Evolutionary conservation across 2,113 vertebrate genomes (phyloP), one percentile per base, ranked within the genome.

Genomic region (Cinclus cinclus): DNA sequence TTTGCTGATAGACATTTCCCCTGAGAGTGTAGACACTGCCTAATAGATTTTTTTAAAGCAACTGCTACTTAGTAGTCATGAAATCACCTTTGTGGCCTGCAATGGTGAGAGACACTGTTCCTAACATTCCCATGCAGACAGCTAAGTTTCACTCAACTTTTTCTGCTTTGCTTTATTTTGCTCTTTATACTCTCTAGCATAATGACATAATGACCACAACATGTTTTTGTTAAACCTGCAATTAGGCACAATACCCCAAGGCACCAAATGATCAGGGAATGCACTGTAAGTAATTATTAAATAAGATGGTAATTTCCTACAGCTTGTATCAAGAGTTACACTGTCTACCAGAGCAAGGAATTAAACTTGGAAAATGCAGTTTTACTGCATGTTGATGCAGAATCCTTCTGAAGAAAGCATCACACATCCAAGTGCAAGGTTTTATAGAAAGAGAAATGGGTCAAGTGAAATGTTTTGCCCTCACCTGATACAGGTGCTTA

Each of bases 1-100:
- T 96, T 81, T 95, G 92, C 92, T 96, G 97, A 97, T 93, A 96
- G 93, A 77, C 85, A 68, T 97, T 97, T 97, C 94, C 96, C 95
- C 92, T 80, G 87, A 94, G 92, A 67, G 60, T 0, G 5, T 80
- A 95, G 94, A 97, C 68, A 0, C 55, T 93, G 92, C 77, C 90
- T 95, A 91, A 98, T 39, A 95, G 92, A 88, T 88, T 96, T 81
- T 67, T 63, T 93, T 89, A 22, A 89, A 89, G n/a, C 80, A 79
- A 87, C 92, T 94, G 62, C 90, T 90, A 94, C 67, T 82, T 92
- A 96, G 87, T 94, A 93, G 94, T 94, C 83, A 79, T 92, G 93
- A 96, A 97, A 97, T 95, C 95, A 97, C 97, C 95, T 92, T 81
- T 68, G 79, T 95, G 88, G 84, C 55, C 90, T 64, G 60, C 65